phyloP scores from a whole-genome alignment of 1,140 invertebrate species.

The Glomeris maerens region DNA sequence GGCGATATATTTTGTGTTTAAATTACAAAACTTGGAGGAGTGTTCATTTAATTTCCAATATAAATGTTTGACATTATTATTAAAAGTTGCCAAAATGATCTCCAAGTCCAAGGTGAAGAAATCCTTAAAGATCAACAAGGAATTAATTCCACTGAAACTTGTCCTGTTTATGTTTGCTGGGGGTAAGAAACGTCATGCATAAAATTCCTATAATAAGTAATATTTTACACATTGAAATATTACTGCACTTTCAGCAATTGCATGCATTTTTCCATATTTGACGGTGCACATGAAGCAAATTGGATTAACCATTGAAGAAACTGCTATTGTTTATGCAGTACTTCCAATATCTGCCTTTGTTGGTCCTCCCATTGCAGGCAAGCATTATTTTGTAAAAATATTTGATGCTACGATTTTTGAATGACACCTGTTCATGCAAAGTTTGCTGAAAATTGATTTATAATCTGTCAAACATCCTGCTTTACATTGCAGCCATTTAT shows the following conservation, averaged over 20 bases:
- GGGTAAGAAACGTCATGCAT: constrained; percentile 34
- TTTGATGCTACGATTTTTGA: no score
- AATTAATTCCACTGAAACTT: constrained; percentile 45
- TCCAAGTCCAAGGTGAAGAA: no score
- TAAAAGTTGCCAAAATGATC: no score
- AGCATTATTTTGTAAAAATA: no score
- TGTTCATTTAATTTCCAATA: no score
- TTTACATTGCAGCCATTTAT: no score
- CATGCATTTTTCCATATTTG: constrained; percentile 57
- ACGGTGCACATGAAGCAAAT: constrained; percentile 52
- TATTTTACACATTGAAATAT: background rate
- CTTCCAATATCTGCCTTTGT: constrained; percentile 46
- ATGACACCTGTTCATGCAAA: no score
- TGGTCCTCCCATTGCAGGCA: constrained; percentile 7
- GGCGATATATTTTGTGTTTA: no score
- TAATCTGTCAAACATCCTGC: constrained; percentile 14
- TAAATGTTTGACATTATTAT: no score
- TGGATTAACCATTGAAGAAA: constrained; percentile 51
- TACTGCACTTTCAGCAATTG: constrained; percentile 41
- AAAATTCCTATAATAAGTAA: background rate
- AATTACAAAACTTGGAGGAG: no score
- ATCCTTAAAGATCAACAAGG: constrained; percentile 18
- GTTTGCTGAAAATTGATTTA: constrained; percentile 13
- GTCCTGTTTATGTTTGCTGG: constrained; percentile 65
- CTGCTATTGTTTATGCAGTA: constrained; percentile 52